Evolutionary conservation across 2,113 vertebrate genomes (phyloP).

Genomic region (Eubucco bourcierii): DNA sequence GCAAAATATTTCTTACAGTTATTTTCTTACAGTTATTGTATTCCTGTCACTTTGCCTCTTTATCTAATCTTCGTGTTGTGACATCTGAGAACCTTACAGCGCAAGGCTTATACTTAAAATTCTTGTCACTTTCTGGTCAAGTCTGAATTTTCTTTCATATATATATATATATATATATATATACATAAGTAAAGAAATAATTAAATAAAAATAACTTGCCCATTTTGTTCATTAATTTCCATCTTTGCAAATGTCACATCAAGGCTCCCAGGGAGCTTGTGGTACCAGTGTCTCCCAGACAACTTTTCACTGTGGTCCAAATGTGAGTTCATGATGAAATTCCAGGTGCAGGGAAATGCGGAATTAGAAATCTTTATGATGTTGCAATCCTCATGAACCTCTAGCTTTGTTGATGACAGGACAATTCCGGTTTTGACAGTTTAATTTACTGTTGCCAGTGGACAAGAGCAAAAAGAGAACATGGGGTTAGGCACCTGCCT

Average conservation of each 20-base stretch:
- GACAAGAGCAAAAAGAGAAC: constrained; percentile 87
- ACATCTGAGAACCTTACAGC: neutral
- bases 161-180: too few relatives aligned
- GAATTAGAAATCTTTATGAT: constrained; percentile 88
- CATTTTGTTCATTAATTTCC: constrained; percentile 81
- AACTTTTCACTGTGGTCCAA: constrained; percentile 78
- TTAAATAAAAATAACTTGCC: constrained; percentile 64
- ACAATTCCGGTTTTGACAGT: constrained; percentile 94
- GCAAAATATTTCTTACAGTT: neutral
- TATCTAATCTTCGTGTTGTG: neutral
- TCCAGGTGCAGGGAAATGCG: constrained; percentile 87
- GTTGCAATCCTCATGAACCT: constrained; percentile 80
- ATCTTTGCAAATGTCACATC: constrained; percentile 75
- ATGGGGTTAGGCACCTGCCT: constrained; percentile 83
- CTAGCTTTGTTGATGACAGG: constrained; percentile 88
- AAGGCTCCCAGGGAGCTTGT: constrained; percentile 66
- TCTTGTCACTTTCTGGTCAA: neutral
- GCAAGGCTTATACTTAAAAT: neutral
- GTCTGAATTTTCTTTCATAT: neutral
- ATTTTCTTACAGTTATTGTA: neutral
- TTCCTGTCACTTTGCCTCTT: neutral
- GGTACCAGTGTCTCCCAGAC: constrained; percentile 73
- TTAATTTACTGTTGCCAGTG: constrained; percentile 93
- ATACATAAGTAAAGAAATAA: too few relatives aligned
- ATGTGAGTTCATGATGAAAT: constrained; percentile 76